Conservation (phyloP, 2,888 invertebrate genomes). For the Caenorhabditis sp. region DNA sequence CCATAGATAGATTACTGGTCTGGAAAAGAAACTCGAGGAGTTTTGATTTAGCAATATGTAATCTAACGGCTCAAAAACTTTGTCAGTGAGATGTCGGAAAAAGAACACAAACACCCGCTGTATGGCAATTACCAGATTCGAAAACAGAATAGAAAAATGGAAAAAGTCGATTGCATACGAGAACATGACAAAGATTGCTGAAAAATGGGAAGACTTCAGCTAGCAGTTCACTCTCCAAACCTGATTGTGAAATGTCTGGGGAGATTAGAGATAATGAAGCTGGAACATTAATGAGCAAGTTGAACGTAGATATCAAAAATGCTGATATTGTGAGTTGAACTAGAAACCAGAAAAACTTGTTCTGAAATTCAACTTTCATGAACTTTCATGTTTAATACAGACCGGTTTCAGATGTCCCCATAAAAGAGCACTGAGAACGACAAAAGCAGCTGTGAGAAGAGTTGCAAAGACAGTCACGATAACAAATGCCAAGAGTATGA, state of each 20-base stretch:
- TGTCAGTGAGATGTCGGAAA: neutral
- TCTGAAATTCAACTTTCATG: neutral
- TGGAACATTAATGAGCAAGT: conserved; percentile 18
- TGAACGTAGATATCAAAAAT: conserved; percentile 6
- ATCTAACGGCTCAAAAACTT: conserved; percentile 10
- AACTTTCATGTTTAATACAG: neutral
- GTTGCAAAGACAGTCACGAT: neutral
- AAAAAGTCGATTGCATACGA: conserved; percentile 17
- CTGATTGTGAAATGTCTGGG: conserved; percentile 3
- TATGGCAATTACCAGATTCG: conserved; percentile 15
- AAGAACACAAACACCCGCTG: conserved; percentile 10
- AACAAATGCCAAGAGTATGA: neutral
- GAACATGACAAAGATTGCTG: neutral
- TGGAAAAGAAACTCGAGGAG: no score
- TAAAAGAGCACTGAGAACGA: neutral
- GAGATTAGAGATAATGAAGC: conserved; percentile 2
- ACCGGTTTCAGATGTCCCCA: conserved; percentile 20
- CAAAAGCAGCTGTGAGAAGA: neutral
- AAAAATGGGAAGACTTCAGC: neutral
- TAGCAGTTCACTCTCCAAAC: neutral
- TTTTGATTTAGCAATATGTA: no score
- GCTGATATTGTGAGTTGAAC: conserved; percentile 11
- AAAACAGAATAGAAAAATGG: conserved; percentile 22
- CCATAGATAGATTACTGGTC: conserved; percentile 13
- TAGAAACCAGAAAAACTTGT: conserved; percentile 25